phyloP scores from a whole-genome alignment of 2,113 vertebrate species.

The Aviceda subcristata region DNA sequence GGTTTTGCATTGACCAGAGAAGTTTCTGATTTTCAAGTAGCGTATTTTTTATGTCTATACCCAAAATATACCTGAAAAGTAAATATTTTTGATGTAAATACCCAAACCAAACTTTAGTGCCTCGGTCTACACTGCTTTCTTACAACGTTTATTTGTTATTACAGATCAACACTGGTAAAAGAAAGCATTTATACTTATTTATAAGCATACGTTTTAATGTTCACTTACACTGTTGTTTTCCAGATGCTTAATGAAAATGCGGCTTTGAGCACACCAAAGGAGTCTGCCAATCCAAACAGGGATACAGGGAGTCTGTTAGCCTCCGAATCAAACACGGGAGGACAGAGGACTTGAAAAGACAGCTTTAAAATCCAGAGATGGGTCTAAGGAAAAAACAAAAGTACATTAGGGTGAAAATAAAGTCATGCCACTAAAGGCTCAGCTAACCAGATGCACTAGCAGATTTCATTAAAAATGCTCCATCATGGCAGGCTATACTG shows the following conservation, averaged over 20 bases:
- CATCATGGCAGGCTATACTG: too few species aligned
- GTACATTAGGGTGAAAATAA: neutral
- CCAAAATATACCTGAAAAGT: neutral
- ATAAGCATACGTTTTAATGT: neutral
- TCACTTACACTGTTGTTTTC: neutral
- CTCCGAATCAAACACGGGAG: neutral
- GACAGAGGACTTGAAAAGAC: neutral
- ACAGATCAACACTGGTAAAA: neutral
- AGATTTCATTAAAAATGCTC: neutral
- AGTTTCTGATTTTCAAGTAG: neutral
- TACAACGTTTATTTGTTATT: rapidly evolving
- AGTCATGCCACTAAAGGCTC: neutral
- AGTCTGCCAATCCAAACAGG: too few species aligned
- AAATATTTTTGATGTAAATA: neutral
- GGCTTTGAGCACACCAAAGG: neutral
- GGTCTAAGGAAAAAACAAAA: neutral
- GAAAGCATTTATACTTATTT: neutral
- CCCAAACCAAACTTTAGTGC: too few species aligned
- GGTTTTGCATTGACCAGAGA: neutral
- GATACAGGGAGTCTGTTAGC: too few species aligned
- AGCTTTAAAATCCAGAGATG: neutral
- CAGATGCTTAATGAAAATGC: neutral
- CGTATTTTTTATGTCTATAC: neutral
- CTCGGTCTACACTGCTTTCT: neutral
- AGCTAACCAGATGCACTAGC: neutral